These are phyloP conservation scores for Gavialis gangeticus DNA, from an alignment of 2,113 vertebrate species.

Conservation along the genomic window DNA sequence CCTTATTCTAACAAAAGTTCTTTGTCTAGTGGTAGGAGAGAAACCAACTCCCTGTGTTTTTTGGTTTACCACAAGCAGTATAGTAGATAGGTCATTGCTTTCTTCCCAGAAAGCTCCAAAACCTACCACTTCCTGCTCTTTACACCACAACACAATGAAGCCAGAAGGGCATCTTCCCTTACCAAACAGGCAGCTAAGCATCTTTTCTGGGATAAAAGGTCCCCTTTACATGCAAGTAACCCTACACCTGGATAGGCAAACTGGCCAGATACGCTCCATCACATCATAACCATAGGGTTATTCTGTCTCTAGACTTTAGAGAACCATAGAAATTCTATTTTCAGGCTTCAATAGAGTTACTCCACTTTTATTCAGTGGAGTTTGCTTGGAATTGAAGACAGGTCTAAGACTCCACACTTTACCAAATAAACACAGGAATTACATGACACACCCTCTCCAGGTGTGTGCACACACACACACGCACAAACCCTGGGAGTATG, in stretches of 20 bases:
- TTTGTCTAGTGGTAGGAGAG: background rate
- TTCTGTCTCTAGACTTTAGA: rapidly evolving
- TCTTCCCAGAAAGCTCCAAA: rapidly evolving
- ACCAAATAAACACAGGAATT: background rate
- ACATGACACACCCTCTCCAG: background rate
- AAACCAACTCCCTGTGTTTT: background rate
- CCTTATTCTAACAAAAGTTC: background rate
- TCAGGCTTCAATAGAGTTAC: background rate
- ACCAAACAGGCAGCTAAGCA: background rate
- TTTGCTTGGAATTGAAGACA: rapidly evolving
- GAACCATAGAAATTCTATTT: background rate
- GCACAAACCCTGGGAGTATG: background rate
- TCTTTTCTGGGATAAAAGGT: background rate
- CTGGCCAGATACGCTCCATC: rapidly evolving
- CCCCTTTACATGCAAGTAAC: background rate
- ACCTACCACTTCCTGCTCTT: background rate
- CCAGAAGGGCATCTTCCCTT: too few relatives aligned
- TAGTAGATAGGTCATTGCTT: rapidly evolving
- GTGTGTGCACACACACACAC: background rate
- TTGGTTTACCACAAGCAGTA: background rate
- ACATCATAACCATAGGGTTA: rapidly evolving
- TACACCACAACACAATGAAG: background rate
- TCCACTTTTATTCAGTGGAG: background rate
- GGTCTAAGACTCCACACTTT: background rate
- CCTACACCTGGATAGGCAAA: too few relatives aligned